These are phyloP conservation scores for Nixonia krombeini DNA, from an alignment of 1,140 invertebrate species.

Conservation along the genomic window DNA sequence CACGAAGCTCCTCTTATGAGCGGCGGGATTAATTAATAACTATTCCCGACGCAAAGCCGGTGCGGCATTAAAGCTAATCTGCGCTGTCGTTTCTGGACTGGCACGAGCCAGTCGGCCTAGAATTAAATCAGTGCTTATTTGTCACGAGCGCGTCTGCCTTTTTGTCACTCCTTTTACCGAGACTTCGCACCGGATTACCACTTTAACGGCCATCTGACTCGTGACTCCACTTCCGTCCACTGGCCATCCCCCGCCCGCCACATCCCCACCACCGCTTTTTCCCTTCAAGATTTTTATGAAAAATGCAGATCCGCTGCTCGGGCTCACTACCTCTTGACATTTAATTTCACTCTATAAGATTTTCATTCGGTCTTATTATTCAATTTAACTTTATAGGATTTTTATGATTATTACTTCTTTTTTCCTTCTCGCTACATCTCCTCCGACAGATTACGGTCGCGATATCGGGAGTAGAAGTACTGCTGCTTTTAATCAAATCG, in stretches of 20 bases:
- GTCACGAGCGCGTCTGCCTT: slow-evolving; percentile 52
- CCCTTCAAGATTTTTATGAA: slow-evolving; percentile 23
- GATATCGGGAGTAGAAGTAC: too few relatives aligned
- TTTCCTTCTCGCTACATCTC: slow-evolving; percentile 2
- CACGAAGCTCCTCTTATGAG: slow-evolving; percentile 34
- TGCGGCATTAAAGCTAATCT: slow-evolving; percentile 62
- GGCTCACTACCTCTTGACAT: slow-evolving; percentile 16
- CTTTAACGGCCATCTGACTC: slow-evolving; percentile 48
- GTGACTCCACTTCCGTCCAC: slow-evolving; percentile 23
- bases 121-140: slow-evolving; percentile 67
- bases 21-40: slow-evolving; percentile 65
- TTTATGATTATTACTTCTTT: slow-evolving; percentile 18
- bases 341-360: slow-evolving; percentile 22
- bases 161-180: slow-evolving; percentile 45
- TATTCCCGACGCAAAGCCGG: slow-evolving; percentile 48
- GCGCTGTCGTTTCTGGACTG: slow-evolving; percentile 48
- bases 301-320: slow-evolving; percentile 18
- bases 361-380: slow-evolving; percentile 29
- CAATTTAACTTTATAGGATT: slow-evolving; percentile 35
- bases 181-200: slow-evolving; percentile 56
- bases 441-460: too few relatives aligned
- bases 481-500: too few relatives aligned
- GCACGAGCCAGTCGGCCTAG: slow-evolving; percentile 54
- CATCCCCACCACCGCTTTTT: background rate
- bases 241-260: slow-evolving; percentile 8